Evolutionary conservation across 2,888 invertebrate species (phyloP).

Genomic region (Thyatira batis): DNA sequence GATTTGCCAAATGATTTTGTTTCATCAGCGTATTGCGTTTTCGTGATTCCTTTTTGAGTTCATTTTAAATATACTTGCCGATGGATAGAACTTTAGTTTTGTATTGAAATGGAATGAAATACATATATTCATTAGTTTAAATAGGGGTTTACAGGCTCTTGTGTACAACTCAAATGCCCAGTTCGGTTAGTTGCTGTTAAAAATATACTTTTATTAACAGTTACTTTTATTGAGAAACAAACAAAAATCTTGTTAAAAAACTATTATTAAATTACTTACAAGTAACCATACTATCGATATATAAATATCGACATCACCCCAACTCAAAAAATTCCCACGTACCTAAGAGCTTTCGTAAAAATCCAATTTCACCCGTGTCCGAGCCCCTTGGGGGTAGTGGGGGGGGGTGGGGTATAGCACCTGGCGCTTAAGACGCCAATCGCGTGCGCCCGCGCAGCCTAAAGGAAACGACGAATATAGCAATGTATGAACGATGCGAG

Average conservation of each 20-base stretch:
- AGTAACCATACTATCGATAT: background rate
- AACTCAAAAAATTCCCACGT: background rate
- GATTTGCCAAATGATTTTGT: background rate
- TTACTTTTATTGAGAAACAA: too few relatives aligned
- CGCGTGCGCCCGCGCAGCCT: constrained; percentile 45
- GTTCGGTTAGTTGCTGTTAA: too few relatives aligned
- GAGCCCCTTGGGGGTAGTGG: constrained; percentile 21
- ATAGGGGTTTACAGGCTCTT: too few relatives aligned
- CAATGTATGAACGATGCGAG: constrained; percentile 7
- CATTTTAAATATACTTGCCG: background rate
- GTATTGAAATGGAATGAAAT: background rate
- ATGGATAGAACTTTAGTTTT: background rate
- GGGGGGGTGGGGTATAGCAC: constrained; percentile 16
- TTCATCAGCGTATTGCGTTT: background rate
- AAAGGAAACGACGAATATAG: constrained; percentile 5
- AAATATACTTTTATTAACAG: too few relatives aligned
- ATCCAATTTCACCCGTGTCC: constrained; percentile 28
- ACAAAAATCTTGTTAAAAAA: too few relatives aligned
- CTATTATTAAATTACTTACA: too few relatives aligned
- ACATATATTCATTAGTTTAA: too few relatives aligned
- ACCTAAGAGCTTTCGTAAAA: constrained; percentile 3
- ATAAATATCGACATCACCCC: background rate
- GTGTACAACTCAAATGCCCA: too few relatives aligned
- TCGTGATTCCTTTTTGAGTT: background rate
- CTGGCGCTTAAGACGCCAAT: constrained; percentile 48